These are phyloP conservation scores for Eristalinus sepulchralis DNA, from an alignment of 2,888 invertebrate genomes.

Conservation along the genomic window DNA sequence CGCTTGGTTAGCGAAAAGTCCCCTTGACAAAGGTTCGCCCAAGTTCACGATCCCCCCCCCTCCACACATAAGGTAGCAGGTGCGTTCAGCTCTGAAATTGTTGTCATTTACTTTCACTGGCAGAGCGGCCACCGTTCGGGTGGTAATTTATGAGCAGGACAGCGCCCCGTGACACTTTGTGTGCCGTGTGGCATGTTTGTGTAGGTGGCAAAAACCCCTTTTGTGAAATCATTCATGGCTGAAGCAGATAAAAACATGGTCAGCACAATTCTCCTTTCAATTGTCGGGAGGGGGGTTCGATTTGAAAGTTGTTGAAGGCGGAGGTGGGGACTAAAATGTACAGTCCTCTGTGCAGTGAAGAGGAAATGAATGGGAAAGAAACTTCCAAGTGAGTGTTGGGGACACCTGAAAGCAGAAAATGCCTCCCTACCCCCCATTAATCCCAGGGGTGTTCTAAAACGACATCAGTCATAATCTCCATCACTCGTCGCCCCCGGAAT, in stretches of 20 bases:
- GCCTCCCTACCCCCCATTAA: too few relatives aligned
- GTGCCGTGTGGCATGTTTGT: slow-evolving; percentile 42
- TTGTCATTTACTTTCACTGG: slow-evolving; percentile 68
- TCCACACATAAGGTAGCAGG: slow-evolving; percentile 53
- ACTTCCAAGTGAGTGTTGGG: too few relatives aligned
- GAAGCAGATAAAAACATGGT: slow-evolving; percentile 70
- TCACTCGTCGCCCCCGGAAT: not conserved
- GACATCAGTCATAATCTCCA: not conserved
- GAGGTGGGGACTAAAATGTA: not conserved
- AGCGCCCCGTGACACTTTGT: slow-evolving; percentile 67
- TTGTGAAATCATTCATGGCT: slow-evolving; percentile 68
- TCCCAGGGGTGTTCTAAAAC: not conserved
- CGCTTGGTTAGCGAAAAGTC: slow-evolving; percentile 65
- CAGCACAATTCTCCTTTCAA: slow-evolving; percentile 58
- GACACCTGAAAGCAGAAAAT: too few relatives aligned
- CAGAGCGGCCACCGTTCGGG: slow-evolving; percentile 45
- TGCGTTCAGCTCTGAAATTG: slow-evolving; percentile 71
- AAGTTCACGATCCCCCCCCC: slow-evolving; percentile 27
- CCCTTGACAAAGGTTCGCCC: slow-evolving; percentile 52
- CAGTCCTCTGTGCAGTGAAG: not conserved
- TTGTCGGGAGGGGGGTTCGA: slow-evolving; percentile 28
- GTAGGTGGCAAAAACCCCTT: slow-evolving; percentile 41
- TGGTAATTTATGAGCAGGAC: slow-evolving; percentile 69
- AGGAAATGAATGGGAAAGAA: not conserved
- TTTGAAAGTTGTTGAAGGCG: slow-evolving; percentile 6